These are phyloP conservation scores for Alfaro cultratus DNA, from an alignment of 2,797 vertebrate genomes.

Conservation along the genomic window DNA sequence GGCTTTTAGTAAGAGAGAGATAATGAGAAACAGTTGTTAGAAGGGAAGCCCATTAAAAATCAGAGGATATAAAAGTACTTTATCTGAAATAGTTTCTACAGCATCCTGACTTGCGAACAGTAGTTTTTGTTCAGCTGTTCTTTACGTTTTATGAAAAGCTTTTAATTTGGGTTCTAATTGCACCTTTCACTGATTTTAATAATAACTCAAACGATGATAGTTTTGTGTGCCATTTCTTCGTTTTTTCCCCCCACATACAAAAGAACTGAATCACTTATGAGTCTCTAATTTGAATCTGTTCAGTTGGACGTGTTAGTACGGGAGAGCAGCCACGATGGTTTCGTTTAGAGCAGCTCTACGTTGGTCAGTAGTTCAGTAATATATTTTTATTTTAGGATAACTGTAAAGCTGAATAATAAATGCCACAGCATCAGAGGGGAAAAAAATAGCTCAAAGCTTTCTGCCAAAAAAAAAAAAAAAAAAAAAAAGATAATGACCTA, in stretches of 20 bases:
- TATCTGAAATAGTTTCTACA: no score
- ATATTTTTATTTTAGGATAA: not conserved
- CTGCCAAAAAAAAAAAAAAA: not conserved
- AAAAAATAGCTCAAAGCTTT: not conserved
- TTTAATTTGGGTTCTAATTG: no score
- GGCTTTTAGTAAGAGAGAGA: no score
- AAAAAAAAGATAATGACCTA: constrained; percentile 12
- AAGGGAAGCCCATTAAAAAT: no score
- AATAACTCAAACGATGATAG: not conserved
- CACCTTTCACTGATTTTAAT: no score
- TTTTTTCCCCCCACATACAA: not conserved
- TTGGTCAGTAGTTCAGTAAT: not conserved
- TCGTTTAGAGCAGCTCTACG: not conserved
- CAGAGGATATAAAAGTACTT: no score
- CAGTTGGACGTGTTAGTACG: no score
- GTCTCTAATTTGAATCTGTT: not conserved
- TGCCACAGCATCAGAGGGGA: not conserved
- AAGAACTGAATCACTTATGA: not conserved
- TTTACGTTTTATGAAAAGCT: no score
- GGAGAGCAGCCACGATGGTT: no score
- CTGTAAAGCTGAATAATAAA: not conserved
- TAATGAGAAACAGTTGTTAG: no score
- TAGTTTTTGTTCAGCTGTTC: no score
- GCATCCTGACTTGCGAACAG: no score
- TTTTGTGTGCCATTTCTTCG: not conserved